Evolutionary conservation across 37 sponge, comb jelly and placozoan species (phyloP).

Genomic region (Hormiphora californensis): DNA sequence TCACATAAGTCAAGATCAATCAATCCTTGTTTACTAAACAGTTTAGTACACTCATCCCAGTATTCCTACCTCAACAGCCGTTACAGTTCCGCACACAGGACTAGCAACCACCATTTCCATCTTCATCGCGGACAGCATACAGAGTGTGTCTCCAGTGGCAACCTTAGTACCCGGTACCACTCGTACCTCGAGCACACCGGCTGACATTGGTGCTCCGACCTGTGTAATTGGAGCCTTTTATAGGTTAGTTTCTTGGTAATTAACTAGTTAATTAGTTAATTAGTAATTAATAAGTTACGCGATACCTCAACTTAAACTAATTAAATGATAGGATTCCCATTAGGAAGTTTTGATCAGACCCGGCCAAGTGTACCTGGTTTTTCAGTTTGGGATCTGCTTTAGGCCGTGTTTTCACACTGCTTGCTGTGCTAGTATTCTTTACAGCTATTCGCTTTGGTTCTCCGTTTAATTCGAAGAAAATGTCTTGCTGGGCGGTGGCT

Average conservation of each 20-base stretch:
- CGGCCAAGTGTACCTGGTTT: constrained; percentile 24
- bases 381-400: constrained; percentile 26
- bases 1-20: too few relatives aligned
- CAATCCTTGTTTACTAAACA: too few relatives aligned
- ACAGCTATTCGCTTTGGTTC: constrained; percentile 7
- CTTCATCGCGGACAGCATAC: constrained; percentile 45
- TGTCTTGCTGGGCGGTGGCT: neutral
- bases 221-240: too few relatives aligned
- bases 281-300: too few relatives aligned
- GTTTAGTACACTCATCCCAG: too few relatives aligned
- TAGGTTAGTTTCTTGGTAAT: too few relatives aligned
- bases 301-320: too few relatives aligned
- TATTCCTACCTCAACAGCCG: constrained; percentile 12
- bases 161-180: neutral
- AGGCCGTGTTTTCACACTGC: neutral
- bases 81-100: neutral
- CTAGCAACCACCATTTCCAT: constrained; percentile 40
- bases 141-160: constrained; percentile 5
- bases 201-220: constrained; percentile 51
- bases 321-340: too few relatives aligned
- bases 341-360: too few relatives aligned
- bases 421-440: neutral
- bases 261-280: too few relatives aligned
- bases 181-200: neutral
- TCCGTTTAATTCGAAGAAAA: constrained; percentile 45